Conservation (phyloP, 2,888 invertebrate species). For the Drepanosiphum platanoidis region DNA sequence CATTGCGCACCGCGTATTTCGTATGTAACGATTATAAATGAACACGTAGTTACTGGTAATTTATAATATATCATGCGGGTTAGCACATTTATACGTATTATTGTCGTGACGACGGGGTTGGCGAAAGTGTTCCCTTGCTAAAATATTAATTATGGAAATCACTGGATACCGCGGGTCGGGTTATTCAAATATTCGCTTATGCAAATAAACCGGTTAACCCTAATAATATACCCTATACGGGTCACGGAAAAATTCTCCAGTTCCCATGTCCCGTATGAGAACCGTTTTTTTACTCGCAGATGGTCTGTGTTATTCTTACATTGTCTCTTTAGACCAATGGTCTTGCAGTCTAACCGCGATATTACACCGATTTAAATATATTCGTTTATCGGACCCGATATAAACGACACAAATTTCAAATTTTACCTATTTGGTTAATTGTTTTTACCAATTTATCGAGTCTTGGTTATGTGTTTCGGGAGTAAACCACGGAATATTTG, state of each 20-base stretch:
- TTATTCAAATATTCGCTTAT: slow-evolving; percentile 55
- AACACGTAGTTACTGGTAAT: slow-evolving; percentile 34
- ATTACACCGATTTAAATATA: neutral
- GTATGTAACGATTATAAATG: neutral
- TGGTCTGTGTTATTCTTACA: slow-evolving; percentile 9
- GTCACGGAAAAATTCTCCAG: slow-evolving; percentile 42
- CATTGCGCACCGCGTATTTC: slow-evolving; percentile 3
- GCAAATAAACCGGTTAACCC: slow-evolving; percentile 62
- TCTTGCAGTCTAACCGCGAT: neutral
- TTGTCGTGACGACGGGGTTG: slow-evolving; percentile 40
- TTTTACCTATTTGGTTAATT: no score
- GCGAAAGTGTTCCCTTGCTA: slow-evolving; percentile 10
- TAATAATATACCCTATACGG: slow-evolving; percentile 47
- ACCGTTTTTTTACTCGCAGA: slow-evolving; percentile 54
- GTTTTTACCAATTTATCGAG: neutral
- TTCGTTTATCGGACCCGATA: neutral
- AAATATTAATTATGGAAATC: slow-evolving; percentile 54
- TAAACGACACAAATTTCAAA: no score
- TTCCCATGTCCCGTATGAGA: slow-evolving; percentile 61
- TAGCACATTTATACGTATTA: no score
- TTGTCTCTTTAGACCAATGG: slow-evolving; percentile 11
- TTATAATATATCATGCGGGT: slow-evolving; percentile 33
- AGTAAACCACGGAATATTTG: neutral
- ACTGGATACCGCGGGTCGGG: slow-evolving; percentile 12
- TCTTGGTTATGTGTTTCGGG: neutral